Evolutionary conservation across 2,888 invertebrate genomes (phyloP), one percentile per base, ranked within the genome.

Genomic region (Trisateles emortualis): DNA sequence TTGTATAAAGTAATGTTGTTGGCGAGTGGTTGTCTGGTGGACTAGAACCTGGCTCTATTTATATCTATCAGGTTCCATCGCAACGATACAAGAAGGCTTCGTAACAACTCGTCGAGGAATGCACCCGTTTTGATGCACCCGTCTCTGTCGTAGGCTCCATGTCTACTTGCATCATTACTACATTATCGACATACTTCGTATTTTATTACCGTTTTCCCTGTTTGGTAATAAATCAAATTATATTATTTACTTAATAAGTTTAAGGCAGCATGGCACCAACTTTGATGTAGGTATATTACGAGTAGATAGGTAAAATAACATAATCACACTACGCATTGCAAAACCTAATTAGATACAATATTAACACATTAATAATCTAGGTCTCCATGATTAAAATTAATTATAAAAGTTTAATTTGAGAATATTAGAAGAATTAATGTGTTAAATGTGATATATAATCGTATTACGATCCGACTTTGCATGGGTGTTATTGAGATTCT

Each of bases 61-160:
- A 64, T 64, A 64, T 11, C 67, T 32, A 58, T 58, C 64, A 62
- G 64, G 64, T 67, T 66, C 57, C 43, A 2, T 9, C 5, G 8
- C 39, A 22, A 40, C 41, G 36, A 44, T 35, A 9, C 19, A 8
- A 26, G 16, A 14, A n/a, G 19, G 39, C 9, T 33, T 52, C 44
- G 47, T 42, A 40, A 32, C 42, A 29, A 52, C 32, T 29, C 6
- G 19, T 35, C 19, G 33, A 6, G 36, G 10, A 10, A 17, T 10
- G 36, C 10, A 36, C 36, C 10, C 19, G 36, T n/a, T 36, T 8
- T 19, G 36, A 36, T 36, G 36, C 14, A 8, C 9, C 17, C 19
- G 3, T 14, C 17, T n/a, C n/a, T n/a, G 22, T 1, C n/a, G 4
- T n/a, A 2, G 2, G 19, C 11, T 39, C 2, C 6, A 9, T 6